Evolutionary conservation across 2,113 vertebrate genomes (phyloP).

Genomic region (Triplophysa rosa): DNA sequence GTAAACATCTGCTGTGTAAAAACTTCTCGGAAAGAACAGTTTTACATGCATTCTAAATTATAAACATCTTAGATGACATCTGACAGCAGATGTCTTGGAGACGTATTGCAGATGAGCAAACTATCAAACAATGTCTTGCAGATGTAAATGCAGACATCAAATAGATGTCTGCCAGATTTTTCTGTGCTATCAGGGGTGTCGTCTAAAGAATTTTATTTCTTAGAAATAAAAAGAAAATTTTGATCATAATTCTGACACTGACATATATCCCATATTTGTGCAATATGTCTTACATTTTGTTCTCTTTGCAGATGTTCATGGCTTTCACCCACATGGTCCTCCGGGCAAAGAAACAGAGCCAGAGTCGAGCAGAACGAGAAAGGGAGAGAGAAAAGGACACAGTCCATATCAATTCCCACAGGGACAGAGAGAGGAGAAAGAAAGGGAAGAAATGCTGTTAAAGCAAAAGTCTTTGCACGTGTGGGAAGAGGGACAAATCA

Average conservation of each 20-base stretch:
- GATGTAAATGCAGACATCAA: too few relatives aligned
- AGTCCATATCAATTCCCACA: constrained; percentile 77
- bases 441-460: constrained; percentile 81
- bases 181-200: not conserved
- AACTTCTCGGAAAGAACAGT: too few relatives aligned
- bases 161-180: not conserved
- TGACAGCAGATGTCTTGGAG: too few relatives aligned
- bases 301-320: constrained; percentile 79
- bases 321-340: constrained; percentile 81
- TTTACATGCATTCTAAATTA: too few relatives aligned
- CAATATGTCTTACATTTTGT: not conserved
- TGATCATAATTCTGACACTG: not conserved
- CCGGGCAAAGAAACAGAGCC: constrained; percentile 77
- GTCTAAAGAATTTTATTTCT: not conserved
- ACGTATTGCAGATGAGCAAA: too few relatives aligned
- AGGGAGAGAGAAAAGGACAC: constrained; percentile 77
- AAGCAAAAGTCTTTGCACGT: not conserved
- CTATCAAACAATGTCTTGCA: too few relatives aligned
- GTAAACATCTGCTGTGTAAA: too few relatives aligned
- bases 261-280: not conserved
- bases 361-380: constrained; percentile 70
- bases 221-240: not conserved
- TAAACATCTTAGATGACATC: too few relatives aligned
- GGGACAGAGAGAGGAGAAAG: constrained; percentile 76
- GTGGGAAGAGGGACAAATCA: constrained; percentile 5